Conservation (phyloP, 30 jellyfish, hydroid and myxozoan species). For the Turritopsis dohrnii region DNA sequence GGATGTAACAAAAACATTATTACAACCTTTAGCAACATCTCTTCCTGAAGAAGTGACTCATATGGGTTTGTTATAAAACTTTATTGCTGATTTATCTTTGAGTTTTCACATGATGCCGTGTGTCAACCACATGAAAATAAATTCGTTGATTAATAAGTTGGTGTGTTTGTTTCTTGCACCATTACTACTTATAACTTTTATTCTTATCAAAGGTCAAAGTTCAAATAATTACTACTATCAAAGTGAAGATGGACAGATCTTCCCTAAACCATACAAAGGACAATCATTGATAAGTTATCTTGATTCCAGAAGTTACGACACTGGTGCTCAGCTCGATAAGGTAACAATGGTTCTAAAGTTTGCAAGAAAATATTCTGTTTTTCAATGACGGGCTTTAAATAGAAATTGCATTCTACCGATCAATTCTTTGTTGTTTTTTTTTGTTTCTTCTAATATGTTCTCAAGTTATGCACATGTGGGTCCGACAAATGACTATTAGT, state of each 20-base stretch:
- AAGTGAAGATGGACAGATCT: slow-evolving; percentile 86
- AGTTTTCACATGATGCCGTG: too few relatives aligned
- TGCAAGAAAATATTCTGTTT: too few relatives aligned
- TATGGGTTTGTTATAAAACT: not conserved
- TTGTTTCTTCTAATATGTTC: too few relatives aligned
- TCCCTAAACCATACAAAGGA: slow-evolving; percentile 96
- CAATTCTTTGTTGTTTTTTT: too few relatives aligned
- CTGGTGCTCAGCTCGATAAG: slow-evolving; percentile 98
- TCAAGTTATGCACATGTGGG: too few relatives aligned
- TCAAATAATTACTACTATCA: slow-evolving; percentile 42
- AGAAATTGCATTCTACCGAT: too few relatives aligned
- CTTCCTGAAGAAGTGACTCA: slow-evolving; percentile 44
- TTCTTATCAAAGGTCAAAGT: slow-evolving; percentile 3
- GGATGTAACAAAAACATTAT: slow-evolving; percentile 32
- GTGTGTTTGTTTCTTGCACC: not conserved
- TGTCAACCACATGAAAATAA: too few relatives aligned
- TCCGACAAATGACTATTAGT: too few relatives aligned
- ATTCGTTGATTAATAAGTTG: not conserved
- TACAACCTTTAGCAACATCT: slow-evolving; percentile 41
- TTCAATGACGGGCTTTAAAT: too few relatives aligned
- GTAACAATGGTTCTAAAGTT: too few relatives aligned
- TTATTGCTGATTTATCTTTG: not conserved
- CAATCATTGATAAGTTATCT: slow-evolving; percentile 89
- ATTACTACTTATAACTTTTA: not conserved
- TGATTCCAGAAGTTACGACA: slow-evolving; percentile 86